Conservation (phyloP, 2,888 invertebrate genomes). For the Caenorhabditis panamensis region DNA sequence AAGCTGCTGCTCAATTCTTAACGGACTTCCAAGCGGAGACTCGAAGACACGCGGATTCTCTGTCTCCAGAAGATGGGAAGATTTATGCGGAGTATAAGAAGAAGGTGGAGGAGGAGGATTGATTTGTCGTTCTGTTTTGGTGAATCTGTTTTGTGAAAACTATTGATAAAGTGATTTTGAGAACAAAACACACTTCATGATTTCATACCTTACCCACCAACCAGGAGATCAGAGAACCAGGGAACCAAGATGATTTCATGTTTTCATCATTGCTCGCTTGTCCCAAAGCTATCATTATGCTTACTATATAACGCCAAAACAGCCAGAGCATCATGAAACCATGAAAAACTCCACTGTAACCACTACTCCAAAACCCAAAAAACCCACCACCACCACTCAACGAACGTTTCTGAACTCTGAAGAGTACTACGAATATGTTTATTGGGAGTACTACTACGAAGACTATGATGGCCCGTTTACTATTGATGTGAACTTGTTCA, state of each 20-base stretch:
- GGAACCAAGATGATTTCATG: no score
- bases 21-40: conserved; percentile 26
- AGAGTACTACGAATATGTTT: background rate
- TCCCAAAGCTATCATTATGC: no score
- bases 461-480: conserved; percentile 3
- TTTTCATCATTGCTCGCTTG: no score
- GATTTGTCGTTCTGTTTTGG: background rate
- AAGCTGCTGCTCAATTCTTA: conserved; percentile 30
- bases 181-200: no score
- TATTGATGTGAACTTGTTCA: background rate
- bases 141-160: no score
- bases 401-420: no score
- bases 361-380: background rate
- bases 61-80: conserved; percentile 16
- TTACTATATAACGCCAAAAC: no score
- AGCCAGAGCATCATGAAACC: no score
- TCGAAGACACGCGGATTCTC: background rate
- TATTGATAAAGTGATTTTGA: no score
- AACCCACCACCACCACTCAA: background rate
- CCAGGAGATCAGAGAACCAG: no score
- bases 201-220: no score
- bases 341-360: no score
- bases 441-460: conserved; percentile 1
- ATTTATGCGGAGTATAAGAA: conserved; percentile 38
- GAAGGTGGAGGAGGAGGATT: conserved; percentile 10